Evolutionary conservation across 2,888 invertebrate species (phyloP).

Genomic region (Syrphus vitripennis): DNA sequence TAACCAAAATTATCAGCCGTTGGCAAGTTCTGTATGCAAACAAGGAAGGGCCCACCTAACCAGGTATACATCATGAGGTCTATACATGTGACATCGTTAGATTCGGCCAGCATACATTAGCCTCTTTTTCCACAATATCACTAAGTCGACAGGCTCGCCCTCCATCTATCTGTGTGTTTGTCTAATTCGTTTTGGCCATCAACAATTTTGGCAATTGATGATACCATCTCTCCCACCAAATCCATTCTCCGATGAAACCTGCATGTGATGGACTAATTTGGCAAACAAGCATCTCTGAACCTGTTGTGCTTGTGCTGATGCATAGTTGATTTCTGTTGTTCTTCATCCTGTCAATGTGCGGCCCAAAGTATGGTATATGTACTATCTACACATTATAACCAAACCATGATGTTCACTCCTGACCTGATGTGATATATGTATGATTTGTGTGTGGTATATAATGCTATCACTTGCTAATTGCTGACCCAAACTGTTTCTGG

Average conservation of each 20-base stretch:
- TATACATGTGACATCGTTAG: neutral
- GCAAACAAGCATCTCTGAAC: slow-evolving; percentile 34
- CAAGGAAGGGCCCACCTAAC: slow-evolving; percentile 25
- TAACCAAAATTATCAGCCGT: slow-evolving; percentile 46
- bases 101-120: neutral
- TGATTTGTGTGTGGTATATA: slow-evolving; percentile 1
- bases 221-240: slow-evolving; percentile 32
- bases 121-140: slow-evolving; percentile 14
- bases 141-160: slow-evolving; percentile 8
- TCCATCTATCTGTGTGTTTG: neutral
- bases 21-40: slow-evolving; percentile 40
- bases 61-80: neutral
- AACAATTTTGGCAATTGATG: slow-evolving; percentile 42
- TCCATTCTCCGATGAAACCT: slow-evolving; percentile 27
- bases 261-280: slow-evolving; percentile 47
- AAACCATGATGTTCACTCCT: too few relatives aligned
- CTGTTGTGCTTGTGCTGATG: slow-evolving; percentile 42
- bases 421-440: neutral
- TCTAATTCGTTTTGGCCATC: slow-evolving; percentile 49
- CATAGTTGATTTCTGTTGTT: slow-evolving; percentile 46
- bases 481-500: slow-evolving; percentile 31
- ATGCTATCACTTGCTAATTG: slow-evolving; percentile 48
- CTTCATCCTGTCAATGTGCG: slow-evolving; percentile 43
- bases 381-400: too few relatives aligned
- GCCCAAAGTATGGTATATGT: neutral